Evolutionary conservation across 2,113 vertebrate species (phyloP).

Genomic region (Bubo blakistoni): DNA sequence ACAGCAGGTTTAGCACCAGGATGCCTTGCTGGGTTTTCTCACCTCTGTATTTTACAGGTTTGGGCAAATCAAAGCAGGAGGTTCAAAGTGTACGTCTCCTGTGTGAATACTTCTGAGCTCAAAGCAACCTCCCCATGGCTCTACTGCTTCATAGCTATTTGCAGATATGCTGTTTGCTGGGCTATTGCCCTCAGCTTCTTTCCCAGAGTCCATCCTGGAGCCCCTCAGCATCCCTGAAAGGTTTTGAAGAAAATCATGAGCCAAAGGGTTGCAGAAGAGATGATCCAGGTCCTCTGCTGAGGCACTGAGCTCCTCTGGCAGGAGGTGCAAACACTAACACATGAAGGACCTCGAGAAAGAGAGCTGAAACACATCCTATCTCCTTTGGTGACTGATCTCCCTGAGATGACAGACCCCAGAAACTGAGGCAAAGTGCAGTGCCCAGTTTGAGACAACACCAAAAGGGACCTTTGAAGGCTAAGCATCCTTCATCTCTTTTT

Average conservation of each 20-base stretch:
- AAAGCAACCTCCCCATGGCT: background rate
- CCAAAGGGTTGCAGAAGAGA: background rate
- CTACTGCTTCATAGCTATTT: background rate
- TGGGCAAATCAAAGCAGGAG: background rate
- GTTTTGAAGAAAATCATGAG: background rate
- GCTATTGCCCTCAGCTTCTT: background rate
- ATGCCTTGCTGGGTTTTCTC: background rate
- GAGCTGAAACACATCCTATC: background rate
- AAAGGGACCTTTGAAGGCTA: background rate
- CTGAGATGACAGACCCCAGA: background rate
- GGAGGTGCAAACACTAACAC: background rate
- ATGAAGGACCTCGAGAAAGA: background rate
- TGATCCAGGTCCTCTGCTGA: background rate
- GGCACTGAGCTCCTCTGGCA: background rate
- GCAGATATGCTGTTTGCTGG: background rate
- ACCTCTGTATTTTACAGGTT: background rate
- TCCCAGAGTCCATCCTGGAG: background rate
- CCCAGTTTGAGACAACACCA: background rate
- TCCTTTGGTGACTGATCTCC: background rate
- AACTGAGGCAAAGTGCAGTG: fast-evolving
- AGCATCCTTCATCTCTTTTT: background rate
- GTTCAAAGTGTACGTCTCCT: background rate
- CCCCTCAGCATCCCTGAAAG: background rate
- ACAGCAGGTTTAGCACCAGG: background rate
- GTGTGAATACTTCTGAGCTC: background rate